Evolutionary conservation across 2,113 vertebrate genomes (phyloP), one percentile per base, ranked within the genome.

Genomic region (Nibea coibor): DNA sequence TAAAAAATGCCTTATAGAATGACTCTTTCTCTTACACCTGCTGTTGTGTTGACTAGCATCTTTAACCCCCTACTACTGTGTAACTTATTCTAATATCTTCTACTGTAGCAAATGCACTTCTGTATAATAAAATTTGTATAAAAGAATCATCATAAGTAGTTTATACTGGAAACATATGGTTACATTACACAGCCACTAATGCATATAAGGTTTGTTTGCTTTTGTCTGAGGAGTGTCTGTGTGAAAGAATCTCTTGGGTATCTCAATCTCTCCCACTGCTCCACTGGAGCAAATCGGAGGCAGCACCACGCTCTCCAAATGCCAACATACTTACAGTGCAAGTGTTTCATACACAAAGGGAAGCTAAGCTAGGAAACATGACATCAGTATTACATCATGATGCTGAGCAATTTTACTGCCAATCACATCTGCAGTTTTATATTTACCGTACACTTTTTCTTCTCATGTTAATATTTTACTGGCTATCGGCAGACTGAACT

Each of bases 241-340:
- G 42, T 67, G 35, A 74, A 72, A 16, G 26, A 59, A 67, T 81
- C 80, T 85, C 68, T 35, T 9, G 48, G 67, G 74, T 66, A 16
- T 61, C 39, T 57, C 24, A 20, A 31, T 63, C 43, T 64, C 22
- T 72, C 51, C 47, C 12, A 17, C 31, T 80, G 74, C 80, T 88
- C 45, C 77, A 71, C 31, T 69, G 66, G 72, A 91, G 80, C 83
- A 54, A 20, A 42, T 74, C 82, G 58, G 12, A 62, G 70, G 26
- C 57, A 62, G 75, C 85, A 69, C 19, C 0, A 45, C 22, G 2
- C 51, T 61, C 22, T 58, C 26, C 16, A 9, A 20, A 17, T 8
- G 75, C 42, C 50, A 47, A 68, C 65, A 56, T 16, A 65, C 19
- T 48, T 42, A 77, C 58, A 68, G 31, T 59, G 48, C 70, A 77